Conservation (phyloP, 2,113 vertebrate genomes). For the Trichomycterus rosablanca region DNA sequence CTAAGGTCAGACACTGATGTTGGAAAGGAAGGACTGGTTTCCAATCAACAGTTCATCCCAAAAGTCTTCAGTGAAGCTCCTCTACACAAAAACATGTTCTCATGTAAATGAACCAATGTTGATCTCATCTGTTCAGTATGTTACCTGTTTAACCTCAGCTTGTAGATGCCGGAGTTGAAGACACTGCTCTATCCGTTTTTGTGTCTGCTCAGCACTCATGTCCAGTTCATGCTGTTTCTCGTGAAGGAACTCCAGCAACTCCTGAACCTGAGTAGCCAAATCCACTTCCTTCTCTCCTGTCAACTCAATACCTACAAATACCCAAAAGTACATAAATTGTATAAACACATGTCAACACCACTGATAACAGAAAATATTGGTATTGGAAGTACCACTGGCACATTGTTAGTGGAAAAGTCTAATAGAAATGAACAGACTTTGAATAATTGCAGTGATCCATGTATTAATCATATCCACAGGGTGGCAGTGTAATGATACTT, state of each 20-base stretch:
- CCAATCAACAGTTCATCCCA: too few species aligned
- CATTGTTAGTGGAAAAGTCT: not conserved
- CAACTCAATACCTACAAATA: conserved; percentile 84
- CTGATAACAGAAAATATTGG: too few species aligned
- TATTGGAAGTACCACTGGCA: too few species aligned
- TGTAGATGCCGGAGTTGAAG: conserved; percentile 94
- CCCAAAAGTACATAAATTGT: conserved; percentile 19
- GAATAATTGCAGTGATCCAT: not conserved
- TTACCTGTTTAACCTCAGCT: conserved; percentile 95
- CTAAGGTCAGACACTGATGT: too few species aligned
- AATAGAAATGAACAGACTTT: not conserved
- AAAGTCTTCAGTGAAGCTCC: too few species aligned
- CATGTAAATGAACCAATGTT: too few species aligned
- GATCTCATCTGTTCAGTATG: too few species aligned
- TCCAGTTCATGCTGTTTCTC: conserved; percentile 96
- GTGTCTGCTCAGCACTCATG: conserved; percentile 86
- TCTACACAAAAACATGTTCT: too few species aligned
- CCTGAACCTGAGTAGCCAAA: conserved; percentile 94
- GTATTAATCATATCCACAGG: conserved; percentile 11
- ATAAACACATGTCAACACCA: not conserved
- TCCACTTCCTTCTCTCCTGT: conserved; percentile 96
- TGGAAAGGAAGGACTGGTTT: too few species aligned
- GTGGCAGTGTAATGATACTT: conserved; percentile 34
- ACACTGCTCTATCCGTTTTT: conserved; percentile 86
- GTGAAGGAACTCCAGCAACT: conserved; percentile 94